A percentile compares a stretch with the other conserved stretches of the same genome.
phyloP scores from a whole-genome alignment of 2,888 invertebrate species.

The Julus scandinavius region DNA sequence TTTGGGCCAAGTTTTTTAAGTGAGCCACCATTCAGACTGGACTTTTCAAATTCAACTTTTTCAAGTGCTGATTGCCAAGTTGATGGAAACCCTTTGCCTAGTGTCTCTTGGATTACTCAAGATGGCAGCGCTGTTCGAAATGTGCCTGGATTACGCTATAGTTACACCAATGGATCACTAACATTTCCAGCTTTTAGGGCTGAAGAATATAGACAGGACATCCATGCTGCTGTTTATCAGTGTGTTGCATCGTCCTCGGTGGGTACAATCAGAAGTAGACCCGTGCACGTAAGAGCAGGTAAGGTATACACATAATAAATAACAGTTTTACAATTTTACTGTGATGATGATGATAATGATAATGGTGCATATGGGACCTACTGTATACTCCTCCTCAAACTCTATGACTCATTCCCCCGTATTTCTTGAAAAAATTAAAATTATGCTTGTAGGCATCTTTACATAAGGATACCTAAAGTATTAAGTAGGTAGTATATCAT shows the following conservation, averaged over 20 bases:
- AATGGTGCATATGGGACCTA: too few species aligned
- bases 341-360: too few species aligned
- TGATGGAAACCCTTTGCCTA: constrained; percentile 65
- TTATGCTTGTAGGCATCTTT: too few species aligned
- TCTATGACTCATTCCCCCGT: too few species aligned
- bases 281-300: constrained; percentile 56
- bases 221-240: constrained; percentile 55
- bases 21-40: constrained; percentile 53
- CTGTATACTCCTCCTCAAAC: too few species aligned
- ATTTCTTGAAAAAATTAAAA: too few species aligned
- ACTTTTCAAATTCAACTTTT: constrained; percentile 55
- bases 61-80: constrained; percentile 64
- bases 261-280: constrained; percentile 54
- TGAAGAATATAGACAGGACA: constrained; percentile 55
- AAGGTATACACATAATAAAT: neutral
- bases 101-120: constrained; percentile 63
- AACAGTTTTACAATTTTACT: neutral
- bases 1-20: constrained; percentile 52
- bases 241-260: constrained; percentile 54
- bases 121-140: constrained; percentile 51
- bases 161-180: constrained; percentile 54
- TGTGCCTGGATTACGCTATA: constrained; percentile 54
- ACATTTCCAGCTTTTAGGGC: constrained; percentile 55
- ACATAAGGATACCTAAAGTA: too few species aligned
- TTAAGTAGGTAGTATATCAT: too few species aligned